Evolutionary conservation across 2,888 invertebrate genomes (phyloP).

Genomic region (Erebia epiphron): DNA sequence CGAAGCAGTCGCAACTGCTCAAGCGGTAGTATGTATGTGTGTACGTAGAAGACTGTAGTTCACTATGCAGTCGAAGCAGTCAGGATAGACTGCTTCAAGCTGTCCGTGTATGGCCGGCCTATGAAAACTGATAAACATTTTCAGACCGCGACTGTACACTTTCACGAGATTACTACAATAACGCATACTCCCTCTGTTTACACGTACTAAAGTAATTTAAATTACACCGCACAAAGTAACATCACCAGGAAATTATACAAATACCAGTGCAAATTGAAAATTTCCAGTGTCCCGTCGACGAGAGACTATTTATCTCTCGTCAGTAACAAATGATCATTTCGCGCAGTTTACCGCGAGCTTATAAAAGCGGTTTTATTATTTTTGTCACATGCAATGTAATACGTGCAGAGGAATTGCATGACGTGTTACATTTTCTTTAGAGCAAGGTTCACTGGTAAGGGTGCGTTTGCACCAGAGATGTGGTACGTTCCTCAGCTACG

Average conservation of each 20-base stretch:
- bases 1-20: too few species aligned
- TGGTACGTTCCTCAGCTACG: too few species aligned
- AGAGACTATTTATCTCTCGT: constrained; percentile 37
- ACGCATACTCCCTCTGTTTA: neutral
- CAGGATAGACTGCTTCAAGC: too few species aligned
- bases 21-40: too few species aligned
- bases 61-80: too few species aligned
- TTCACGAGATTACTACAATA: neutral
- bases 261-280: constrained; percentile 44
- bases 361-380: constrained; percentile 1
- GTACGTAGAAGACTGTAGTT: too few species aligned
- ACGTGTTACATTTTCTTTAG: neutral
- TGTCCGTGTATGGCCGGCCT: too few species aligned
- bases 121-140: too few species aligned
- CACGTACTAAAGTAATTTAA: constrained; percentile 19
- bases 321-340: constrained; percentile 17
- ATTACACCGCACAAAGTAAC: constrained; percentile 26
- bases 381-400: neutral
- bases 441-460: too few species aligned
- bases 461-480: too few species aligned
- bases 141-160: neutral
- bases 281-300: constrained; percentile 34
- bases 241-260: constrained; percentile 31
- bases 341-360: constrained; percentile 5
- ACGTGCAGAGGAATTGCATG: neutral